Conservation (phyloP, 64 coral and sea anemone genomes). For the Dendrophyllia cribrosa region DNA sequence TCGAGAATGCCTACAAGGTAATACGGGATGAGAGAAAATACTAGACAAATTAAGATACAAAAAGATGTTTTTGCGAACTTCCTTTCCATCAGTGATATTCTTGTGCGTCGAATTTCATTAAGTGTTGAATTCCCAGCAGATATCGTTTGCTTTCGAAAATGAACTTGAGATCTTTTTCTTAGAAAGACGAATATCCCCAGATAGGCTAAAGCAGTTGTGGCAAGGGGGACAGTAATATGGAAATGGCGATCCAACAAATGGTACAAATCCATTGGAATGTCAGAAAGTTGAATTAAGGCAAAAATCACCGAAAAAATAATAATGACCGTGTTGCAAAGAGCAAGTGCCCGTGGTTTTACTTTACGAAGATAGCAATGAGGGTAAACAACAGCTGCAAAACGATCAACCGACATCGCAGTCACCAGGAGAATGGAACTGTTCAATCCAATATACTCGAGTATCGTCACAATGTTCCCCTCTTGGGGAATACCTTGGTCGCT, state of each 20-base stretch:
- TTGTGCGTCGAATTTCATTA: neutral
- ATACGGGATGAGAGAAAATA: conserved; percentile 8
- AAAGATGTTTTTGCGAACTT: conserved; percentile 7
- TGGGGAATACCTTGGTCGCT: neutral
- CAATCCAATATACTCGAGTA: neutral
- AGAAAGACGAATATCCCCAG: neutral
- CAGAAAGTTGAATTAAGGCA: neutral
- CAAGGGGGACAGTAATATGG: neutral
- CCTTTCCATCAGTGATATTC: neutral
- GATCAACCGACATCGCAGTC: conserved; percentile 9
- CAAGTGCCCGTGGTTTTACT: neutral
- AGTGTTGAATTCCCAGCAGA: neutral
- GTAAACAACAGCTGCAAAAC: conserved; percentile 1
- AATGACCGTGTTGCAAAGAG: neutral
- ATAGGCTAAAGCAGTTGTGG: neutral
- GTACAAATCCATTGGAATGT: neutral
- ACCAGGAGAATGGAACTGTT: conserved; percentile 17
- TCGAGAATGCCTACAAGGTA: neutral
- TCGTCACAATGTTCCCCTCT: neutral
- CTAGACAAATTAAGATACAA: neutral
- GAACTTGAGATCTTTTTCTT: neutral
- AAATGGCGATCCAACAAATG: neutral
- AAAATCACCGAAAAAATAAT: neutral
- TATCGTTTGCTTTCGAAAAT: neutral
- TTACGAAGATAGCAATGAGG: conserved; percentile 5